Evolutionary conservation across 2,113 vertebrate genomes (phyloP), one percentile per base, ranked within the genome.

Genomic region (Anser cygnoides): DNA sequence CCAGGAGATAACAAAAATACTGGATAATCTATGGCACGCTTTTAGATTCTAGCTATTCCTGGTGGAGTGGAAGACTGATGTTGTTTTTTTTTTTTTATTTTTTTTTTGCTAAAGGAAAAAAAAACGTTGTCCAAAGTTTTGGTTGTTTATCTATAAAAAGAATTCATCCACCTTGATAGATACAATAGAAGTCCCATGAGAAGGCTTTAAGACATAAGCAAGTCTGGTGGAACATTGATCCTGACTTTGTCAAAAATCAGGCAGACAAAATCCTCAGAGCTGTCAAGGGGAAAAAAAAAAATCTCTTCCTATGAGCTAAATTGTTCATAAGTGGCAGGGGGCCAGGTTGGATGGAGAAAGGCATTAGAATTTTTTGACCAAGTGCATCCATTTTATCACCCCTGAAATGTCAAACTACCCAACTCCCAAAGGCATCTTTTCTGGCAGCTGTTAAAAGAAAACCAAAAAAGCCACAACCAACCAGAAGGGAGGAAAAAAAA

Each of bases 181-280:
- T 12, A 50, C 0, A 6, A 28, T 17, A 31, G 70, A 26, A 78
- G 49, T 29, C 74, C 78, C 85, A 26, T 3, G 71, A 61, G 92
- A 35, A 49, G 39, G 59, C 41, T 84, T 13, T 13, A 71, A 71
- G 74, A 65, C 91, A 80, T 7, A 35, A 70, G 77, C 77, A 70
- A 50, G 70, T 46, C 73, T 59, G 84, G 55, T 78, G 89, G 77
- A 91, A 67, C 84, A 55, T 11, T 22, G 77, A 91, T 71, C 81
- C 87, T 78, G 84, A 26, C 91, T 78, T 72, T 70, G 79, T 59
- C 89, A 95, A 37, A 91, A 86, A 57, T n/a, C 73, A 89, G 83
- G 55, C 75, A 71, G 41, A 87, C 65, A 74, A 74, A 84, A 55
- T 8, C 77, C 90, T 37, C 77, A 6, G n/a, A 87, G 91, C 55